Conservation (phyloP, 2,113 vertebrate genomes). For the Bothrops jararaca region DNA sequence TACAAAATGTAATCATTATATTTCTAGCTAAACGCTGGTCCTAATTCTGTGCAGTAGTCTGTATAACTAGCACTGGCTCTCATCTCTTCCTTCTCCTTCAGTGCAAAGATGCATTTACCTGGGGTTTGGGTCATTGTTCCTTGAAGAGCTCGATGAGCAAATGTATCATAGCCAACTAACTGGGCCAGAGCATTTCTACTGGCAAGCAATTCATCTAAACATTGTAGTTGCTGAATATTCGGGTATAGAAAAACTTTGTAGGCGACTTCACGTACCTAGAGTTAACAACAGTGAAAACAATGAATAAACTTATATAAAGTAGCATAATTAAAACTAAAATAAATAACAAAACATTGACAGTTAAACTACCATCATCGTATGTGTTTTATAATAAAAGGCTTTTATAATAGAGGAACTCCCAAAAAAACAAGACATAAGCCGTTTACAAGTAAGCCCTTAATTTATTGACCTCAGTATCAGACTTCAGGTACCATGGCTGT, state of each 20-base stretch:
- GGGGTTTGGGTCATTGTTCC: conserved; percentile 92
- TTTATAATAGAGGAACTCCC: background rate
- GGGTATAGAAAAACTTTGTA: conserved; percentile 94
- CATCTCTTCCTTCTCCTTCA: background rate
- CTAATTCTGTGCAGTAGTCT: background rate
- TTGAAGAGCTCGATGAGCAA: conserved; percentile 88
- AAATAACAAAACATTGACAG: background rate
- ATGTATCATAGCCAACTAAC: conserved; percentile 88
- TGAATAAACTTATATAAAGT: background rate
- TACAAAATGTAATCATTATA: background rate
- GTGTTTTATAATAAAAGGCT: background rate
- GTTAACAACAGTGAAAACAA: conserved; percentile 5
- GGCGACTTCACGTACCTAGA: conserved; percentile 90
- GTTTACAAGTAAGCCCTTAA: background rate
- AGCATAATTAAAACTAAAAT: background rate
- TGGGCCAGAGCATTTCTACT: conserved; percentile 84
- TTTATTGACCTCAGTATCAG: background rate
- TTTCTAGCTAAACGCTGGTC: background rate
- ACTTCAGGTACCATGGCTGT: background rate
- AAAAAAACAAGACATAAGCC: background rate
- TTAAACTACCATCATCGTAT: background rate
- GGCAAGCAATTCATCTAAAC: conserved; percentile 84
- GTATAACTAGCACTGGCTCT: background rate
- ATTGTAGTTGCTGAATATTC: conserved; percentile 74
- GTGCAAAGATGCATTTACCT: conserved; percentile 68